These are phyloP conservation scores for Rapana venosa DNA, from an alignment of 2,888 invertebrate genomes.

Conservation along the genomic window DNA sequence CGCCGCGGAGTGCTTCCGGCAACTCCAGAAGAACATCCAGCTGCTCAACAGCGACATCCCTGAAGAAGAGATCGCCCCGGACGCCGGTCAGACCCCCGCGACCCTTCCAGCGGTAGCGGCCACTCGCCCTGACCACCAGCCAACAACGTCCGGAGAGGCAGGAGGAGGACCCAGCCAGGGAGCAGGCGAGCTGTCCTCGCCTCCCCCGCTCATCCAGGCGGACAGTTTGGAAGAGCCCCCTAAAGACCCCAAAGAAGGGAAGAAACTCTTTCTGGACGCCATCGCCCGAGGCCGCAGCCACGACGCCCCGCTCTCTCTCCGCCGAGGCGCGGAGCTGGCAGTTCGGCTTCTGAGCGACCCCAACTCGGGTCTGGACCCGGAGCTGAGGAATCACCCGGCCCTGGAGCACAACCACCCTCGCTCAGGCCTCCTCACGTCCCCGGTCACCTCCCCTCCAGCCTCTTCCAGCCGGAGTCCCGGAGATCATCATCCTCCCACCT, in stretches of 20 bases:
- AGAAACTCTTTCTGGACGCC: constrained; percentile 43
- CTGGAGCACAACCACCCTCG: not conserved
- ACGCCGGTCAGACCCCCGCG: not conserved
- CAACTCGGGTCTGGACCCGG: not conserved
- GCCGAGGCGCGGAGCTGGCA: constrained; percentile 66
- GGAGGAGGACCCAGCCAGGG: not conserved
- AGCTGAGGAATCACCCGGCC: not conserved
- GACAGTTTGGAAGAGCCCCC: not conserved
- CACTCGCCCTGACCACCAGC: too few species aligned
- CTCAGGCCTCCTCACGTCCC: not conserved
- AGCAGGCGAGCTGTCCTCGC: not conserved
- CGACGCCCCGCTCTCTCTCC: constrained; percentile 58
- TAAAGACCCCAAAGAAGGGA: not conserved
- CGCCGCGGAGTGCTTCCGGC: constrained; percentile 47
- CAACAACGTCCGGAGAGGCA: not conserved
- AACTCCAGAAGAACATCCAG: constrained; percentile 53
- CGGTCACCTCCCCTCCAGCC: not conserved
- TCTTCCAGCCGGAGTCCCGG: not conserved
- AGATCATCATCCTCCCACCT: not conserved
- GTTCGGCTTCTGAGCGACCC: constrained; percentile 67
- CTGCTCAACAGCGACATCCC: constrained; percentile 50
- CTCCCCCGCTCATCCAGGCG: not conserved
- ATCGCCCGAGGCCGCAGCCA: constrained; percentile 56
- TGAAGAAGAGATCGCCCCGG: constrained; percentile 3
- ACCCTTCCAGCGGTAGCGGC: not conserved